Evolutionary conservation across 2,797 vertebrate genomes (phyloP), one percentile per base, ranked within the genome.

Genomic region (Oreochromis mossambicus): DNA sequence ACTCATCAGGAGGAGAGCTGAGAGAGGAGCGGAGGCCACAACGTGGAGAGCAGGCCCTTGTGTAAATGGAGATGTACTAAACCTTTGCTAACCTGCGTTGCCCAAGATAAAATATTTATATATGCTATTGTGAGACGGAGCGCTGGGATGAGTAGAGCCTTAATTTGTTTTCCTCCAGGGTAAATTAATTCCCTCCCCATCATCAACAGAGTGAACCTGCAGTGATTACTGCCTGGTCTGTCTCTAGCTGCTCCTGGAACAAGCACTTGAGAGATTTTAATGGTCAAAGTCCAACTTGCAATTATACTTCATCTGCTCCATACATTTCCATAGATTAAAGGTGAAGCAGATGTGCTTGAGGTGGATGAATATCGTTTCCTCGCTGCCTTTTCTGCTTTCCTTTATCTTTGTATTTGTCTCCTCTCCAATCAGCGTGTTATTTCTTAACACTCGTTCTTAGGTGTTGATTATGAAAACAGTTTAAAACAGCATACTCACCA

Each of bases 21-120:
- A 89, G 83, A 86, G 92, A 82, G 91, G 83, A 94, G 89, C 78
- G 80, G 83, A 95, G 93, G 92, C 91, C 91, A 90, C 79, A 32
- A 85, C 24, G 50, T 94, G 92, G 94, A 96, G 95, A 96, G 94
- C 82, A 4, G 90, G 92, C 91, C 90, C 95, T 96, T 95, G 89
- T 96, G 93, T 95, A 96, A 96, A 97, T 96, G 95, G 95, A 96
- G 94, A 96, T 96, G 94, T 95, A 94, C 95, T 95, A 96, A 97
- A 96, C 96, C 95, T 96, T 95, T 95, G 94, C 94, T 95, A 96
- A 96, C 96, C 96, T 96, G 95, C 85, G 95, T 96, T 87, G 79
- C 91, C 91, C 93, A 94, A 95, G 95, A 97, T 97, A 94, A 97
- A 97, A 97, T 96, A 97, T 97, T 97, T 96, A 97, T 96, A 96